Base-by-base conservation (phyloP, 1,140 invertebrate species). In the Cyclina sinensis region DNA sequence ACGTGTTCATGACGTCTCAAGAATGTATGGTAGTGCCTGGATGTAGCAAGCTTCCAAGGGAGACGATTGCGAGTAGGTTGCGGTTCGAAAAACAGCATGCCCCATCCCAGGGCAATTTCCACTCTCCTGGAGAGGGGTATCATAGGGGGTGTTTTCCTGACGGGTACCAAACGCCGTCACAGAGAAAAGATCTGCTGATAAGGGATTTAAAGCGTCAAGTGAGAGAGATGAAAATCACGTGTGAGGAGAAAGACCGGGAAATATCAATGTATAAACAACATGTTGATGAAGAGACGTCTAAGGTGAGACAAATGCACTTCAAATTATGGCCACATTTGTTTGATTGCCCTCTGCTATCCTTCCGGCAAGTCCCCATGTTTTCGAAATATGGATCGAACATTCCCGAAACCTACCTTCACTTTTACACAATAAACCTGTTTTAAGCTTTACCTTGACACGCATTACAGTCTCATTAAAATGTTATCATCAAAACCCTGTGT, bases 1-100 rank as follows among this genome's bases (percentile, higher is more conserved):
- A 88, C 70, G 68, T 88, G 62, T 88, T 88, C 27, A 80, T 88
- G 62, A 88, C 78, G 65, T 88, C 86, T 54, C 86, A 88, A 14
- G 86, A 88, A 30, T 88, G 86, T 39, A 88, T 88, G 86, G 62
- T 88, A 30, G 86, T 88, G 30, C 86, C 86, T 51, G 86, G 86
- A 76, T 82, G 86, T 83, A 73, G 78, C 32, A 80, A 73, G 59
- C 70, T 88, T 32, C 86, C 86, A 59, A 51, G 86, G 68, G 86
- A 88, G 37, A 88, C 86, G 24, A 88, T 88, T 62, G 86, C 86
- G 30, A 88, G 86, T 65, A 54, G 86, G 30, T 62, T 88, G n/a
- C 62, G 86, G 35, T 88, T 73, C 37, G 86, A 88, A 30, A 88
- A 88, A 70, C 86, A 88, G 37, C 78, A 57, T 32, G 32, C 11